Conservation (phyloP, 2,888 invertebrate genomes). For the Aphidius colemani region DNA sequence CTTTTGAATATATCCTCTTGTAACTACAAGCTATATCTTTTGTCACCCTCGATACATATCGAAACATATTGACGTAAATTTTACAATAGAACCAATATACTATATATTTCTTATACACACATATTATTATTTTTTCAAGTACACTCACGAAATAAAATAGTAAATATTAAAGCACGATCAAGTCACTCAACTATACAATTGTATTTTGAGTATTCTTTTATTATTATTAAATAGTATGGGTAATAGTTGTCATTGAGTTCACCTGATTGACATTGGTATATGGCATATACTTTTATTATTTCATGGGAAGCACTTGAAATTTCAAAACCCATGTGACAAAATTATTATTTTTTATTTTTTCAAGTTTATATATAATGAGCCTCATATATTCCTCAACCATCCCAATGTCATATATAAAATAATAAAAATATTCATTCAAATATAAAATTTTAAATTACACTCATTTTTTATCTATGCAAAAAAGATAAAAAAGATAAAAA, state of each 20-base stretch:
- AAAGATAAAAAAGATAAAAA: not conserved
- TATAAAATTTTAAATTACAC: constrained; percentile 3
- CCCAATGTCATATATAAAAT: not conserved
- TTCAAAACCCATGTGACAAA: constrained; percentile 15
- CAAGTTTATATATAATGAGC: constrained; percentile 22
- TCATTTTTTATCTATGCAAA: constrained; percentile 7
- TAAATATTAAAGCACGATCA: constrained; percentile 34
- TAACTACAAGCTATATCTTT: constrained; percentile 37
- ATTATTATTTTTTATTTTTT: constrained; percentile 10
- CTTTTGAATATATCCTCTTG: constrained; percentile 15
- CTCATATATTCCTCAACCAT: constrained; percentile 15
- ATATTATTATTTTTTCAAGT: constrained; percentile 9
- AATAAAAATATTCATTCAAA: constrained; percentile 8
- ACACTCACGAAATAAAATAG: constrained; percentile 32
- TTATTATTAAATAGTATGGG: constrained; percentile 16
- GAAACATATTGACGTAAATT: constrained; percentile 53
- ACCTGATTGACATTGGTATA: constrained; percentile 29
- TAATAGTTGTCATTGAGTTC: constrained; percentile 38
- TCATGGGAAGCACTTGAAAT: constrained; percentile 56
- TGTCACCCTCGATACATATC: constrained; percentile 44
- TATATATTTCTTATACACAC: constrained; percentile 36
- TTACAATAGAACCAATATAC: constrained; percentile 39
- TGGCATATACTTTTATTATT: constrained; percentile 42
- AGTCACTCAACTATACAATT: constrained; percentile 21
- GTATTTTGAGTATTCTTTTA: not conserved